A percentile compares a stretch with the other conserved stretches of the same genome.
phyloP scores from a whole-genome alignment of 2,113 vertebrate genomes.

The Mola mola region DNA sequence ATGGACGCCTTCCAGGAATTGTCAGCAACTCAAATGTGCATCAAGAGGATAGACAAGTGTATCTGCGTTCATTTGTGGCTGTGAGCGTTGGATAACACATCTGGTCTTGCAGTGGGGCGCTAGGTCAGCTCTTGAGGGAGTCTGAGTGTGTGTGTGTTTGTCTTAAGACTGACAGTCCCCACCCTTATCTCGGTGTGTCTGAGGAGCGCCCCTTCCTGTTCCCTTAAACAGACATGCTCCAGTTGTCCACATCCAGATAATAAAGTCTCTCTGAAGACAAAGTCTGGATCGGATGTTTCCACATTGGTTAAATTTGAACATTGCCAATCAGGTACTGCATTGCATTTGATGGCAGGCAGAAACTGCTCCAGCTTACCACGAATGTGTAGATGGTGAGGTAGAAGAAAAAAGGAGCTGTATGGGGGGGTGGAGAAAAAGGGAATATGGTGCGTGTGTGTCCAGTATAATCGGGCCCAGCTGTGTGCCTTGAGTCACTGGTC shows the following conservation, averaged over 20 bases:
- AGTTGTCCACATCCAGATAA: conserved; percentile 63
- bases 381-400: conserved; percentile 28
- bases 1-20: conserved; percentile 27
- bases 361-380: neutral
- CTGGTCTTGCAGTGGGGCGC: conserved; percentile 65
- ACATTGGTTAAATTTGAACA: conserved; percentile 14
- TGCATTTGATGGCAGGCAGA: conserved; percentile 3
- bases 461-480: conserved; percentile 79
- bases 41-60: conserved; percentile 19
- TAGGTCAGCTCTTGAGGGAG: conserved; percentile 55
- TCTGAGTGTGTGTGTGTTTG: conserved; percentile 23
- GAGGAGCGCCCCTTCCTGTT: conserved; percentile 80
- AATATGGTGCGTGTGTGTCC: conserved; percentile 21
- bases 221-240: conserved; percentile 71
- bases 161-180: conserved; percentile 46
- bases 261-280: conserved; percentile 28
- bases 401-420: conserved; percentile 37
- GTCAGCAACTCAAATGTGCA: conserved; percentile 42
- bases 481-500: conserved; percentile 79
- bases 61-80: conserved; percentile 13
- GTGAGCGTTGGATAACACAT: conserved; percentile 45
- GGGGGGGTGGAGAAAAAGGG: neutral
- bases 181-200: conserved; percentile 73
- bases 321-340: neutral
- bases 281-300: neutral